Conservation (phyloP, 1,140 invertebrate genomes). For the Drosophila willistoni region DNA sequence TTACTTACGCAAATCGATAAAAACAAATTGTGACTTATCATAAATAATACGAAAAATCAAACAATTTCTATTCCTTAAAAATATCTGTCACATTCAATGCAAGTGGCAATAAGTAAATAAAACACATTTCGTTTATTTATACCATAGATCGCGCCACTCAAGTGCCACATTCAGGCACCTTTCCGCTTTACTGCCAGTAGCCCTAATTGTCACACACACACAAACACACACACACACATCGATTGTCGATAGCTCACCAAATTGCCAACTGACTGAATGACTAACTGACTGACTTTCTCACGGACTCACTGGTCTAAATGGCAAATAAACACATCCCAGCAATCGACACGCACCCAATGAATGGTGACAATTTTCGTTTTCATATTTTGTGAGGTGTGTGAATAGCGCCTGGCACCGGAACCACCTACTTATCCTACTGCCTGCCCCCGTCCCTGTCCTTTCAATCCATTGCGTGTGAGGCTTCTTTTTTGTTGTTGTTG, state of each 20-base stretch:
- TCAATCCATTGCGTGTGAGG: conserved; percentile 23
- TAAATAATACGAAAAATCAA: background rate
- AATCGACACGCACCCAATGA: conserved; percentile 62
- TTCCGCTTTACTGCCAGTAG: background rate
- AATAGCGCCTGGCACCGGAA: conserved; percentile 42
- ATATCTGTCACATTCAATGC: conserved; percentile 1
- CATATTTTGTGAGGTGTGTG: conserved; percentile 50
- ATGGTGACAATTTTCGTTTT: conserved; percentile 36
- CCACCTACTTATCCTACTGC: conserved; percentile 22
- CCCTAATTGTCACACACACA: conserved; percentile 28
- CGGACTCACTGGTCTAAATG: conserved; percentile 28
- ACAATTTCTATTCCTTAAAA: too few relatives aligned
- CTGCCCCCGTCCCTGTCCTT: background rate
- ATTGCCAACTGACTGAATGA: background rate
- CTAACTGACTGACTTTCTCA: background rate
- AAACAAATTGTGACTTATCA: background rate
- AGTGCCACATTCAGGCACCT: conserved; percentile 5
- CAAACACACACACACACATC: conserved; percentile 51
- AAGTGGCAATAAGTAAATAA: conserved; percentile 4
- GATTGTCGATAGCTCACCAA: conserved; percentile 48
- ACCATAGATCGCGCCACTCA: background rate
- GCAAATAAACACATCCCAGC: conserved; percentile 72
- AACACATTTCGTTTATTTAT: conserved; percentile 4
- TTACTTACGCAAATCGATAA: too few relatives aligned
- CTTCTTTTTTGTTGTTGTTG: conserved; percentile 8